Base-by-base conservation (phyloP, 2,797 vertebrate species). In the Thripadectes ignobilis region DNA sequence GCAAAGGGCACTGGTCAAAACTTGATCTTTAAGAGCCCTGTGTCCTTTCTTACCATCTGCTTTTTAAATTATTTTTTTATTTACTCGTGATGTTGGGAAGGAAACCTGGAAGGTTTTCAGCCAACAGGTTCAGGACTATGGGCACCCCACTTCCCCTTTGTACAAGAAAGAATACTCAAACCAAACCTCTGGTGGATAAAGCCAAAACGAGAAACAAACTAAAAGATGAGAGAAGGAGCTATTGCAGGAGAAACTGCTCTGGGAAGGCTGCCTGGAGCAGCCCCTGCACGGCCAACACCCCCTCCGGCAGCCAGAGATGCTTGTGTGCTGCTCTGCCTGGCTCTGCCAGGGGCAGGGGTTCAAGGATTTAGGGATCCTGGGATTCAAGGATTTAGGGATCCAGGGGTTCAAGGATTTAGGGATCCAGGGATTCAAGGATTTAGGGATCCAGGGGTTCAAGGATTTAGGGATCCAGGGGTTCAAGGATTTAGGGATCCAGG, bases 271-370 rank as follows among this genome's bases (percentile, higher is more conserved):
- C 32, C 4, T 0, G 24, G 15, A 43, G 55, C 49, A 41, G 14
- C 57, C 30, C 34, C 24, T 19, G 49, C 0, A 1, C 17, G 4
- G 7, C 27, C n/a, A 43, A 2, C 27, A 18, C 0, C 32, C 38
- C 0, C 38, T 14, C 12, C 7, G 1, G n/a, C 49, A 30, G 58
- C 18, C 39, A 4, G 16, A 4, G 48, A 14, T 16, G 69, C 10
- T 1, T 0, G 7, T 2, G 24, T 23, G 9, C n/a, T 2, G 15
- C 9, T 4, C 5, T 5, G 32, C 20, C 7, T 7, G 13, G 19
- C 52, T 54, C 43, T 22, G 1, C 7, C 4, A 10, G 57, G 30
- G 46, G n/a, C 10, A 38, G 5, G 26, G n/a, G 23, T 46, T 23
- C 21, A 23, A 23, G 46, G 46, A 46, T 19, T 43, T 17, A 43